phyloP scores from a whole-genome alignment of 2,888 invertebrate species.

The Mellilla xanthometata region DNA sequence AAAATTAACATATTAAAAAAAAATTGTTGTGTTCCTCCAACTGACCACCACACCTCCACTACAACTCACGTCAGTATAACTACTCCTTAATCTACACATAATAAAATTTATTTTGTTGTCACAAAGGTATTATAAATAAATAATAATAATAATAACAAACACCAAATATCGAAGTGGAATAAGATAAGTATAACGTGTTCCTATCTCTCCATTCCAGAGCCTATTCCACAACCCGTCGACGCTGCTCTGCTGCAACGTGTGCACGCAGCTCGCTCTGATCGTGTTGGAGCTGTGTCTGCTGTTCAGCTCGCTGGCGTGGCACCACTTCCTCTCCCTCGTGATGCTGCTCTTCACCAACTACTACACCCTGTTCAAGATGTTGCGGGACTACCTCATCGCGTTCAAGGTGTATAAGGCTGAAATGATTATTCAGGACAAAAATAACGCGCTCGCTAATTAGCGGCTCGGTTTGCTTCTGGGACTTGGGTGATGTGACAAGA shows the following conservation, averaged over 20 bases:
- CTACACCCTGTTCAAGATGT: slow-evolving; percentile 94
- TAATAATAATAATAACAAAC: too few species aligned
- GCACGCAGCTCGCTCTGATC: slow-evolving; percentile 87
- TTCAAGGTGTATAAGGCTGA: slow-evolving; percentile 91
- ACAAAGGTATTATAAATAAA: too few species aligned
- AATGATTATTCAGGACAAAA: slow-evolving; percentile 86
- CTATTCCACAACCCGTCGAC: slow-evolving; percentile 94
- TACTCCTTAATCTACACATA: too few species aligned
- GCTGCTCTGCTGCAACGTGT: slow-evolving; percentile 88
- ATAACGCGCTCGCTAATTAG: slow-evolving; percentile 31
- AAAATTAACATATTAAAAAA: too few species aligned
- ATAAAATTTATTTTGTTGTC: too few species aligned
- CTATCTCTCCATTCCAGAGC: slow-evolving; percentile 79
- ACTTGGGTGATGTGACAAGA: too few species aligned
- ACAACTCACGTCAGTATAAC: too few species aligned
- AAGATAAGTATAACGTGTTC: too few species aligned
- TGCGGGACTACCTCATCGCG: slow-evolving; percentile 93
- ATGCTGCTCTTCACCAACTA: slow-evolving; percentile 95
- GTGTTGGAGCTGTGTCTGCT: slow-evolving; percentile 90
- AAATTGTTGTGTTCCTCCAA: too few species aligned
- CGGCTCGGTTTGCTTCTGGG: too few species aligned
- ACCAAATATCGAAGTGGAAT: too few species aligned
- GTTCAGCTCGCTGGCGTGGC: slow-evolving; percentile 93
- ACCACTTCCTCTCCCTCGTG: slow-evolving; percentile 93
- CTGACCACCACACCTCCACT: too few species aligned